These are phyloP conservation scores for Congeria kusceri DNA, from an alignment of 2,888 invertebrate species.

Conservation along the genomic window DNA sequence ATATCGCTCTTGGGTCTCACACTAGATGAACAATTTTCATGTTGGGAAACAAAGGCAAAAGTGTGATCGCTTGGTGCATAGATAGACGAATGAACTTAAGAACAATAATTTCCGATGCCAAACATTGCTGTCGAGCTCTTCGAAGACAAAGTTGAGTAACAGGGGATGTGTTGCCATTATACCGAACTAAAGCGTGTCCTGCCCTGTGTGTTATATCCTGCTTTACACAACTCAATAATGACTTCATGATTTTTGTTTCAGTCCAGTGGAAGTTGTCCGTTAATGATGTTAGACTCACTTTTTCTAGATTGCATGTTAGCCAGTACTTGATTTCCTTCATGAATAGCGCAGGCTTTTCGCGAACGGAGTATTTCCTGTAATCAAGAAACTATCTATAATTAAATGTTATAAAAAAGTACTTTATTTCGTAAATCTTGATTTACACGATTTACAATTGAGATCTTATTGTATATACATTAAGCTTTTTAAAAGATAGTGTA, in stretches of 20 bases:
- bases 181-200: background rate
- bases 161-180: background rate
- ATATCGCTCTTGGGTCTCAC: conserved; percentile 33
- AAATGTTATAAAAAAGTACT: no score
- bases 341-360: background rate
- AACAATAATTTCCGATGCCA: background rate
- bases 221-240: conserved; percentile 17
- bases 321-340: conserved; percentile 40
- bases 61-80: conserved; percentile 3
- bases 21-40: conserved; percentile 43
- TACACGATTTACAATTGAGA: no score
- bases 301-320: conserved; percentile 35
- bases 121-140: conserved; percentile 2
- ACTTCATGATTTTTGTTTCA: conserved; percentile 42
- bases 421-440: no score
- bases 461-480: no score
- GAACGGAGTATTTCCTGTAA: conserved; percentile 13
- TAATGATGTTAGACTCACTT: conserved; percentile 20
- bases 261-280: conserved; percentile 30
- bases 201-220: background rate
- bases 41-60: conserved; percentile 27
- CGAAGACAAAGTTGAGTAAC: conserved; percentile 12
- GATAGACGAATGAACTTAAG: conserved; percentile 29
- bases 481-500: no score
- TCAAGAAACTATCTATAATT: background rate